Conservation (phyloP, 1,140 invertebrate genomes). For the Holcopasites calliopsidis region DNA sequence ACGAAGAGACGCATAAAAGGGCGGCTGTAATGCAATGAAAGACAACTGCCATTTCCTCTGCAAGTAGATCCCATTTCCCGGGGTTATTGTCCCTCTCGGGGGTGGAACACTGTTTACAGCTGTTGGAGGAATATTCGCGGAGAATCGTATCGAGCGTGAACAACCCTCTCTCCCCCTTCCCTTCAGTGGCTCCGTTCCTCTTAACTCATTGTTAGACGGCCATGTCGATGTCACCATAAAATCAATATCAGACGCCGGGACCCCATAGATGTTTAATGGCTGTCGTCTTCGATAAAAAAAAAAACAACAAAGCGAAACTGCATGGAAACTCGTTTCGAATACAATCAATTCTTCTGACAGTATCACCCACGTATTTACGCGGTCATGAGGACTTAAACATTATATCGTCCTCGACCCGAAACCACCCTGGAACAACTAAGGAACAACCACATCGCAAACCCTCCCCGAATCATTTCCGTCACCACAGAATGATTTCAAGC, state of each 20-base stretch:
- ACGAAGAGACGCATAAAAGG: not conserved
- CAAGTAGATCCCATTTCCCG: conserved; percentile 7
- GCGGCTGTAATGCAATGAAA: not conserved
- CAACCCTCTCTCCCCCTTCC: not conserved
- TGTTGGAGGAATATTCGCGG: not conserved
- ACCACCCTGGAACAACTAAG: too few species aligned
- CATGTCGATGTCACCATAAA: conserved; percentile 45
- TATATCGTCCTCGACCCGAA: too few species aligned
- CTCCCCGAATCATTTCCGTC: too few species aligned
- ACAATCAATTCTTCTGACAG: too few species aligned
- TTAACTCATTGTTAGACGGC: conserved; percentile 41
- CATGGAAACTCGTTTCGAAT: not conserved
- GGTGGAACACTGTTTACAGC: not conserved
- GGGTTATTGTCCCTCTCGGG: not conserved
- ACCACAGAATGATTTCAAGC: too few species aligned
- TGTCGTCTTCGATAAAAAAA: not conserved
- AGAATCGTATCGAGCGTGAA: conserved; percentile 7
- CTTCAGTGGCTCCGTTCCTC: not conserved
- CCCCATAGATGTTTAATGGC: conserved; percentile 40
- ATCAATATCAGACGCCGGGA: conserved; percentile 45
- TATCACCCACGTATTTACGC: too few species aligned
- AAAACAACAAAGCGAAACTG: not conserved
- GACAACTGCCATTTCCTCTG: not conserved
- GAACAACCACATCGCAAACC: too few species aligned
- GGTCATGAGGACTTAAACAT: too few species aligned